Conservation (phyloP, 2,888 invertebrate genomes). For the Drosophila paracracens region DNA sequence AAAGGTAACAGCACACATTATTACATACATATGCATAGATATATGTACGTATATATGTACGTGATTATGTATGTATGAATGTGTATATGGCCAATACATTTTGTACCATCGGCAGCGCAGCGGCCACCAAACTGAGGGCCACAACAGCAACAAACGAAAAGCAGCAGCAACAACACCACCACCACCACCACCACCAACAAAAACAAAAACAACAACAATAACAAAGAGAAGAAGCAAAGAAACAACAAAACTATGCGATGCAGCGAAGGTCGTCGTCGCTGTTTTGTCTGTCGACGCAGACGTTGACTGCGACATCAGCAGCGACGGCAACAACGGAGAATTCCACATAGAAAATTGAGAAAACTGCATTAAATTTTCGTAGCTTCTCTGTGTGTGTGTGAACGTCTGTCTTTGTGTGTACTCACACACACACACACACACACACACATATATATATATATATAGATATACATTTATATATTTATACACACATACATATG, state of each 20-base stretch:
- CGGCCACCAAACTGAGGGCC: conserved; percentile 74
- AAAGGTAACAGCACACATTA: conserved; percentile 37
- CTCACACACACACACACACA: background rate
- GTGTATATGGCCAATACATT: conserved; percentile 66
- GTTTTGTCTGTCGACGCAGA: conserved; percentile 34
- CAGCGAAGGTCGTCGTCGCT: conserved; percentile 71
- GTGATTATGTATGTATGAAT: background rate
- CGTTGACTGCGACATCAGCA: conserved; percentile 36
- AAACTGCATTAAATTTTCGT: conserved; percentile 77
- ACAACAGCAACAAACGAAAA: conserved; percentile 50
- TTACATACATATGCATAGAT: conserved; percentile 25
- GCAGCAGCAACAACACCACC: conserved; percentile 34
- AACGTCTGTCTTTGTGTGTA: conserved; percentile 9
- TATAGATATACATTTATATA: background rate
- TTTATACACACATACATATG: conserved; percentile 29
- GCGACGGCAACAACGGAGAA: conserved; percentile 45
- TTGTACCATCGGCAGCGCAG: conserved; percentile 61
- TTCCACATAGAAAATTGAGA: conserved; percentile 77
- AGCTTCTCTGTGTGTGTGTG: conserved; percentile 41
- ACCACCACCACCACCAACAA: conserved; percentile 38
- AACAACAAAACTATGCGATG: conserved; percentile 54
- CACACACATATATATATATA: background rate
- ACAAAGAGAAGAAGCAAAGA: conserved; percentile 26
- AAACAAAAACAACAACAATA: conserved; percentile 25
- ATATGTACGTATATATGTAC: conserved; percentile 5